phyloP scores from a whole-genome alignment of 1,140 invertebrate species.

The Saccostrea cuccullata region DNA sequence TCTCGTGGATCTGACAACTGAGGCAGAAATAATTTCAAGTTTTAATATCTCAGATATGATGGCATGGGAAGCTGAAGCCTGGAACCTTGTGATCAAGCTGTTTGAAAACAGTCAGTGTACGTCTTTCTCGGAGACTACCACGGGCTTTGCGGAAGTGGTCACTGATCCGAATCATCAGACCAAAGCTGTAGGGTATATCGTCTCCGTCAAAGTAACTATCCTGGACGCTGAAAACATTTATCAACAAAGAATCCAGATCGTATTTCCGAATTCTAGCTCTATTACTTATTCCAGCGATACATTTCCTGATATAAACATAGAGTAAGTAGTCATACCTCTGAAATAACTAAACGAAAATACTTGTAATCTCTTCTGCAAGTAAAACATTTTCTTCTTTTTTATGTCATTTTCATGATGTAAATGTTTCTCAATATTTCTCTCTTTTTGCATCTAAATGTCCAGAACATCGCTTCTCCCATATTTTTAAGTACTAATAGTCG shows the following conservation, averaged over 20 bases:
- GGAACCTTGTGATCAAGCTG: background rate
- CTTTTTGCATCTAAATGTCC: background rate
- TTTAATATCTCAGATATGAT: conserved; percentile 4
- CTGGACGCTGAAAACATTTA: background rate
- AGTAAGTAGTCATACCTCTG: conserved; percentile 36
- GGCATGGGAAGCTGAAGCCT: background rate
- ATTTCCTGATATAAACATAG: conserved; percentile 25
- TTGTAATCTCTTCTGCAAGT: no score
- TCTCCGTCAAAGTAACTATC: conserved; percentile 12
- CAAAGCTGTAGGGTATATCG: conserved; percentile 35
- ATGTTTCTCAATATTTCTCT: background rate
- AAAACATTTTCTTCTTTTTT: background rate
- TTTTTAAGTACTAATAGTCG: no score
- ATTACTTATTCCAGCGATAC: background rate
- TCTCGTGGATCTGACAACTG: background rate
- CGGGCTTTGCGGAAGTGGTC: conserved; percentile 29
- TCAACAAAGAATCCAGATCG: conserved; percentile 39
- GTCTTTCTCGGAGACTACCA: background rate
- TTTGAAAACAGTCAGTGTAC: conserved; percentile 1
- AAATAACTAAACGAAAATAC: background rate
- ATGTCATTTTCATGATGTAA: background rate
- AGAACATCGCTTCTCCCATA: no score
- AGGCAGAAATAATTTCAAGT: background rate
- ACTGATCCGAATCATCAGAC: background rate
- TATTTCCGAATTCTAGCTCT: conserved; percentile 15